Conservation (phyloP, 2,888 invertebrate genomes). For the Nymphalis c-album region DNA sequence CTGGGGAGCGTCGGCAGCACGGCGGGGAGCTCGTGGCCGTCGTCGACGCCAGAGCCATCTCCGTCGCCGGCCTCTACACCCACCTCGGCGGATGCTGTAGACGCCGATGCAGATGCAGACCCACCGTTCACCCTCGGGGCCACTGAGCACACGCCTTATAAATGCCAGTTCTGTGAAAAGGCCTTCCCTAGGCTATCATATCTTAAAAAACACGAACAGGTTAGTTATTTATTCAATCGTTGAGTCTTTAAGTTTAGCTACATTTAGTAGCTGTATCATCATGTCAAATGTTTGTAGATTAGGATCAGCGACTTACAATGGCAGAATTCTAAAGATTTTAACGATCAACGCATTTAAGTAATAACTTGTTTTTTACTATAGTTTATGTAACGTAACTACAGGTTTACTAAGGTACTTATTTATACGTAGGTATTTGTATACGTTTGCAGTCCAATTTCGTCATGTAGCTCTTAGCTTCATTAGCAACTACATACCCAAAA, state of each 20-base stretch:
- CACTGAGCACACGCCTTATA: slow-evolving; percentile 90
- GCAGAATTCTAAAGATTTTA: slow-evolving; percentile 17
- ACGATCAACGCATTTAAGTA: slow-evolving; percentile 18
- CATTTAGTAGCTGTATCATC: not conserved
- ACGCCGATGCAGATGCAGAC: slow-evolving; percentile 83
- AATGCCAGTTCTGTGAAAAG: slow-evolving; percentile 95
- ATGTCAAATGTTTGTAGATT: slow-evolving; percentile 5
- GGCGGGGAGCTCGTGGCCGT: slow-evolving; percentile 85
- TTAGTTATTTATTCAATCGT: slow-evolving; percentile 58
- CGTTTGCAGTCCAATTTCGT: slow-evolving; percentile 71
- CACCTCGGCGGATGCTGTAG: slow-evolving; percentile 84
- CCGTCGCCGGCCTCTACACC: slow-evolving; percentile 84
- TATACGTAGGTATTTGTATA: slow-evolving; percentile 63
- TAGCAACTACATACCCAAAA: slow-evolving; percentile 80
- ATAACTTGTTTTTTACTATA: slow-evolving; percentile 45
- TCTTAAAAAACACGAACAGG: slow-evolving; percentile 96
- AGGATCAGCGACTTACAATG: slow-evolving; percentile 14
- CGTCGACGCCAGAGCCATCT: slow-evolving; percentile 83
- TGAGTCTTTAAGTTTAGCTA: not conserved
- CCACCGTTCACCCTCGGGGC: slow-evolving; percentile 85
- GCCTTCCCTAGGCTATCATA: slow-evolving; percentile 93
- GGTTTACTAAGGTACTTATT: slow-evolving; percentile 62
- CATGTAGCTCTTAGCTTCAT: slow-evolving; percentile 69
- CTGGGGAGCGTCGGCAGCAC: slow-evolving; percentile 84
- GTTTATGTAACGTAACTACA: slow-evolving; percentile 54